Evolutionary conservation across 2,888 invertebrate species (phyloP).

Genomic region (Gryllus longicercus): DNA sequence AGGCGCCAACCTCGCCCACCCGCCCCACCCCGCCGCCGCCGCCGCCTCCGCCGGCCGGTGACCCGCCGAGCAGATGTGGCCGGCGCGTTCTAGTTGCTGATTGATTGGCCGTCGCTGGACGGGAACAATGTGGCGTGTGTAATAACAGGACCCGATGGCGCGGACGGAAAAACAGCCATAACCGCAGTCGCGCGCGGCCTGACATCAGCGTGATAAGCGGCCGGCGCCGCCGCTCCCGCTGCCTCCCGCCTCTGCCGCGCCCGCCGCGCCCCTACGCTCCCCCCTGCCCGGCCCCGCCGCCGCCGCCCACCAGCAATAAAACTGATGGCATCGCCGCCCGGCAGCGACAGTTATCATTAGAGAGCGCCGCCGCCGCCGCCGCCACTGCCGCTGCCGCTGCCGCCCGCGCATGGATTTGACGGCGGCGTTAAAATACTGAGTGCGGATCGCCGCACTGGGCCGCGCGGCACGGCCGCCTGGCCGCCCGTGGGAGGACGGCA

Average conservation of each 20-base stretch:
- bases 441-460: not conserved
- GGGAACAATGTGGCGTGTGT: conserved; percentile 17
- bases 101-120: conserved; percentile 5
- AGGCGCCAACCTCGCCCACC: not conserved
- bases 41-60: not conserved
- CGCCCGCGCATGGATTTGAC: conserved; percentile 5
- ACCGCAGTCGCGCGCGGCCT: not conserved
- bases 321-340: conserved; percentile 6
- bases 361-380: not conserved
- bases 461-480: not conserved
- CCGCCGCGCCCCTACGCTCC: not conserved
- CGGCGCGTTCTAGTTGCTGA: conserved; percentile 5
- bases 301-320: not conserved
- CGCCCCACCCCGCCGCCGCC: not conserved
- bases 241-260: not conserved
- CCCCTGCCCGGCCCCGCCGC: not conserved
- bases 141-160: conserved; percentile 17
- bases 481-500: not conserved
- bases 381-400: too few species aligned
- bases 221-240: not conserved
- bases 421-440: not conserved
- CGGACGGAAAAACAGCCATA: conserved; percentile 10
- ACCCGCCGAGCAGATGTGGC: not conserved
- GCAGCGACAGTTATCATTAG: conserved; percentile 17
- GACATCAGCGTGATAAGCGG: conserved; percentile 17